Evolutionary conservation across 2,888 invertebrate species (phyloP).

Genomic region (Tiliacea citrago): DNA sequence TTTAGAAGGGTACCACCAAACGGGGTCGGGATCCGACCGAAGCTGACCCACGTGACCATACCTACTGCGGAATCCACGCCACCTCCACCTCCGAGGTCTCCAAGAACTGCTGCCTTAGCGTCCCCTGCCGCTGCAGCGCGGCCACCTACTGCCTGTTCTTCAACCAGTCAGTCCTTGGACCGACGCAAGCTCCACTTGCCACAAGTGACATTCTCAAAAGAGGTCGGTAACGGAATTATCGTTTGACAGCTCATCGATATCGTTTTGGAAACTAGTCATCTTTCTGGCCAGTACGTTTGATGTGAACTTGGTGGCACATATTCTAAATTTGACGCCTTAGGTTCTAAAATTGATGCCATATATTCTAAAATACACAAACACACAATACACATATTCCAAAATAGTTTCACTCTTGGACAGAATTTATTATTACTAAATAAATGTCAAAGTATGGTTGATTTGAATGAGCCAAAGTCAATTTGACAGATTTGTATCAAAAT

Average conservation of each 20-base stretch:
- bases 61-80: slow-evolving; percentile 84
- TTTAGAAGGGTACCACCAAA: slow-evolving; percentile 91
- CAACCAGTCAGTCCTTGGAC: slow-evolving; percentile 91
- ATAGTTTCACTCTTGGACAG: neutral
- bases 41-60: slow-evolving; percentile 78
- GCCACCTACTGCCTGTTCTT: slow-evolving; percentile 93
- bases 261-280: slow-evolving; percentile 73
- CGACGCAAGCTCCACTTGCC: slow-evolving; percentile 93
- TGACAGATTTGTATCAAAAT: slow-evolving; percentile 27
- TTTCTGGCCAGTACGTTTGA: slow-evolving; percentile 44
- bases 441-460: neutral
- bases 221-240: slow-evolving; percentile 97
- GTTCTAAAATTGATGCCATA: neutral
- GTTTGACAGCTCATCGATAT: slow-evolving; percentile 88
- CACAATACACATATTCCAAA: neutral
- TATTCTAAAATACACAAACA: neutral
- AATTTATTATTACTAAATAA: neutral
- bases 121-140: slow-evolving; percentile 87
- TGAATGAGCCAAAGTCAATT: slow-evolving; percentile 9
- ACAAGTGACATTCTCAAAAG: slow-evolving; percentile 96
- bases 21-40: slow-evolving; percentile 79
- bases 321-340: neutral
- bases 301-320: slow-evolving; percentile 20
- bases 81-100: slow-evolving; percentile 85
- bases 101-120: slow-evolving; percentile 79